Evolutionary conservation across 1,140 invertebrate genomes (phyloP), one percentile per base, ranked within the genome.

Genomic region (Cotesia typhae): DNA sequence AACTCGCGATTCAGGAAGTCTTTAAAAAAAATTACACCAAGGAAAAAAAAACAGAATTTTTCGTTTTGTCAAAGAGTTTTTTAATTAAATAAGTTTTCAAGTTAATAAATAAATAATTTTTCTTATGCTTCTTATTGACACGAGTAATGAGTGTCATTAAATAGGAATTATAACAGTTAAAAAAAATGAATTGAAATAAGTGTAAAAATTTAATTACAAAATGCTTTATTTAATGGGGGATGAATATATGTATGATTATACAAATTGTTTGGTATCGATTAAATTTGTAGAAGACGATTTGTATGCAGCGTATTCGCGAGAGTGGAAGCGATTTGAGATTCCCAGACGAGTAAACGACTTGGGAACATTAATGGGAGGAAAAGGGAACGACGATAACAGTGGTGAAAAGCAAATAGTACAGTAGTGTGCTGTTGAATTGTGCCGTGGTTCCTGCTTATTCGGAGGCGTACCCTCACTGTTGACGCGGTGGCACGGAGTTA

Each of bases 401-500:
- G 78, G 74, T 80, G 79, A 79, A 70, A 73, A 51, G 28, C 28
- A 28, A 28, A 28, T 28, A 28, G 28, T 28, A 28, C 28, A 28
- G 28, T 17, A 41, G 52, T 10, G 41, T n/a, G 10, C 41, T 47
- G 41, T 10, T 6, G 35, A 9, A 52, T 36, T 67, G 66, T 67
- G 52, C 57, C 69, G 64, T 59, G 75, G 70, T 74, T 75, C 72
- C 74, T 77, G 76, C 77, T 81, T 80, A 47, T 47, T 73, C 59
- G 74, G 74, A 79, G 64, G 77, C 78, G 77, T 78, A 76, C 71
- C 79, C 75, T 75, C 76, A 71, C 38, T 71, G 69, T 73, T 72
- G 77, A 79, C 74, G 78, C 72, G 77, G 77, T 76, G 77, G 75
- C 74, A 81, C 68, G 77, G 79, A 81, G 75, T 75, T 77, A 71